These are phyloP conservation scores for Bufo bufo DNA, from an alignment of 2,113 vertebrate species.

Conservation along the genomic window DNA sequence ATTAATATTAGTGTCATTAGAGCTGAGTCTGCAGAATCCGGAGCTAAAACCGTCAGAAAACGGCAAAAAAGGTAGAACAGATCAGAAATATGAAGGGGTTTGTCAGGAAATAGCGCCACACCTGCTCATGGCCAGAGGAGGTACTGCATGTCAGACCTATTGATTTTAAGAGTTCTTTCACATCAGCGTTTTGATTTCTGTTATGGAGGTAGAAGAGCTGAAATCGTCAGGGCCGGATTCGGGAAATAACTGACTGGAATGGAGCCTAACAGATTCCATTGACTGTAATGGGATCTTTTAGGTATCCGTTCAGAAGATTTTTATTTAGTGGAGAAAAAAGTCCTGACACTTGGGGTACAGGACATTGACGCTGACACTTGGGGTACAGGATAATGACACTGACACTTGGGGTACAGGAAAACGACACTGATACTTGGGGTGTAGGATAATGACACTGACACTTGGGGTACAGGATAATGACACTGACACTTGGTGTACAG, in stretches of 20 bases:
- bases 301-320: background rate
- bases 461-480: background rate
- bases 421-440: background rate
- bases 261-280: no score
- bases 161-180: no score
- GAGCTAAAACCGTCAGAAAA: background rate
- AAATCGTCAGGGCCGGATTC: no score
- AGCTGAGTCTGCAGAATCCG: background rate
- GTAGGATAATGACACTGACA: background rate
- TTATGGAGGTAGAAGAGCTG: no score
- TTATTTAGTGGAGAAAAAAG: no score
- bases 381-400: background rate
- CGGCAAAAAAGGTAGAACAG: background rate
- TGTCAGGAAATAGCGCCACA: no score
- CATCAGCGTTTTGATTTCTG: no score
- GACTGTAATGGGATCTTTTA: no score
- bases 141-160: no score
- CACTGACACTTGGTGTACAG: constrained; percentile 3
- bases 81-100: no score
- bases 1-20: constrained; percentile 9
- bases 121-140: no score
- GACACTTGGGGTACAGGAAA: background rate
- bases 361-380: background rate
- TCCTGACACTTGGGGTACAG: background rate
- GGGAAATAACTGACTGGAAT: no score